Conservation (phyloP, 2,888 invertebrate species). For the Bellardia pandia region DNA sequence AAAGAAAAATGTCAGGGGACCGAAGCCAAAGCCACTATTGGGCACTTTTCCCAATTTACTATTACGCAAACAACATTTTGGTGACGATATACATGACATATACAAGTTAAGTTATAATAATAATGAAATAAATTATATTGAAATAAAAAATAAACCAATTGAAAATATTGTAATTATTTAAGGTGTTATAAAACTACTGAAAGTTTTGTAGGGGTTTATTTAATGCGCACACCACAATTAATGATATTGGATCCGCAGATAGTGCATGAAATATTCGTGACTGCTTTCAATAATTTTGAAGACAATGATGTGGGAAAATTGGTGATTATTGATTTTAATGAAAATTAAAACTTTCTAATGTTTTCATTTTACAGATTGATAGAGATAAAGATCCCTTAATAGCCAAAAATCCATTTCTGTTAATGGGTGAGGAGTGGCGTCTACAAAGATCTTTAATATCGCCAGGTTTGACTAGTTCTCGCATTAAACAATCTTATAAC, state of each 20-base stretch:
- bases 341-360: not conserved
- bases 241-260: slow-evolving; percentile 83
- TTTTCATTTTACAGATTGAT: slow-evolving; percentile 77
- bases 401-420: slow-evolving; percentile 84
- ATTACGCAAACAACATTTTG: slow-evolving; percentile 79
- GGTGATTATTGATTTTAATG: slow-evolving; percentile 66
- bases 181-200: slow-evolving; percentile 79
- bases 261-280: slow-evolving; percentile 84
- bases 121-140: not conserved
- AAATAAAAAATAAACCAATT: not conserved
- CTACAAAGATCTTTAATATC: slow-evolving; percentile 84
- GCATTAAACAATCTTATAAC: slow-evolving; percentile 84
- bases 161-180: slow-evolving; percentile 32
- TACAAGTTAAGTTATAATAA: slow-evolving; percentile 80
- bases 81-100: slow-evolving; percentile 82
- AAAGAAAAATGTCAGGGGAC: slow-evolving; percentile 81
- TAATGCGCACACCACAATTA: slow-evolving; percentile 81
- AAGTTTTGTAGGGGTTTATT: slow-evolving; percentile 83
- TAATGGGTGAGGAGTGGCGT: slow-evolving; percentile 85
- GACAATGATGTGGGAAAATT: slow-evolving; percentile 80
- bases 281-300: slow-evolving; percentile 83
- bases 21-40: slow-evolving; percentile 79
- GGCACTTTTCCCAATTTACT: slow-evolving; percentile 82
- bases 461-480: slow-evolving; percentile 85
- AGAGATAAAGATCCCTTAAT: slow-evolving; percentile 84